Percentiles rank a stretch among this genome's conserved stretches.
Conservation (phyloP, 2,113 vertebrate genomes). For the Emydocephalus ijimae region DNA sequence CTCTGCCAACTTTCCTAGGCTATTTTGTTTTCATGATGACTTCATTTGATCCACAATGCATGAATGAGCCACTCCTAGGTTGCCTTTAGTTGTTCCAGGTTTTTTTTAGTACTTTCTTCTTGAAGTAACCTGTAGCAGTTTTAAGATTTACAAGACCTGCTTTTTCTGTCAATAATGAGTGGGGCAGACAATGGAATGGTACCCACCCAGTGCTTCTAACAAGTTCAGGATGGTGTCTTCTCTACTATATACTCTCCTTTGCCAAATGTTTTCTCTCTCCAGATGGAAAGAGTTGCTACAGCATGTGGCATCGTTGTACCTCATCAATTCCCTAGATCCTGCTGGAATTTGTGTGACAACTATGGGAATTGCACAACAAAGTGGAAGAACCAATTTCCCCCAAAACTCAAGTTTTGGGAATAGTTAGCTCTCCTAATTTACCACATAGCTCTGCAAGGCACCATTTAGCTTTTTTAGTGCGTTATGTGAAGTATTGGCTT, state of each 20-base stretch:
- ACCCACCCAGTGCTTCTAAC: neutral
- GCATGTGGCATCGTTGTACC: neutral
- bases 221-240: neutral
- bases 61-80: neutral
- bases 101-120: neutral
- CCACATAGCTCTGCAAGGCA: neutral
- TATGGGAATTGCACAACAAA: neutral
- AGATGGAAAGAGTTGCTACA: neutral
- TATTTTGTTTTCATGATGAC: neutral
- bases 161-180: neutral
- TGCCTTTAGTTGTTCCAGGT: neutral
- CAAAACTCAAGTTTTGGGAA: neutral
- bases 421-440: neutral
- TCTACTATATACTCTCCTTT: neutral
- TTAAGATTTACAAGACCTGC: neutral
- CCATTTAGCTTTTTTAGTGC: neutral
- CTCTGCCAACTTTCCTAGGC: neutral
- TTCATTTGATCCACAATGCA: neutral
- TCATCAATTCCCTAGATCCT: neutral
- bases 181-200: neutral
- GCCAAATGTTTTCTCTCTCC: neutral
- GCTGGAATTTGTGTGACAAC: neutral
- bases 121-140: neutral
- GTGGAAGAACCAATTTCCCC: neutral
- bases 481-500: neutral